These are phyloP conservation scores for Centropristis striata DNA, from an alignment of 2,113 vertebrate species.

Conservation along the genomic window DNA sequence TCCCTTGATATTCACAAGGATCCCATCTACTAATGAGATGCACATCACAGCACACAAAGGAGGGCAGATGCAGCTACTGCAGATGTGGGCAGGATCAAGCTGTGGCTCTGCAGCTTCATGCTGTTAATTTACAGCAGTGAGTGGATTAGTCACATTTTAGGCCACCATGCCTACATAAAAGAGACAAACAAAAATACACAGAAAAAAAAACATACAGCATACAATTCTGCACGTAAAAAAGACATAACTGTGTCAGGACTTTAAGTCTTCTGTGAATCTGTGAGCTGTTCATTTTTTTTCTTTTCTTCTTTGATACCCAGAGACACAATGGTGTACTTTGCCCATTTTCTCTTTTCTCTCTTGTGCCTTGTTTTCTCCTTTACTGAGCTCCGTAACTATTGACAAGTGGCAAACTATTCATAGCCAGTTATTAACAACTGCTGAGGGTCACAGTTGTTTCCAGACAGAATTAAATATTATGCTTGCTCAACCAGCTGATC, in stretches of 20 bases:
- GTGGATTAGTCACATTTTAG: slow-evolving; percentile 39
- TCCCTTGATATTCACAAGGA: slow-evolving; percentile 9
- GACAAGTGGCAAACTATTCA: slow-evolving; percentile 46
- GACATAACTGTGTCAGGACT: not conserved
- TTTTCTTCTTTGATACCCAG: not conserved
- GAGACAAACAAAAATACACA: not conserved
- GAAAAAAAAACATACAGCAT: not conserved
- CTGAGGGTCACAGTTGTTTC: slow-evolving; percentile 36
- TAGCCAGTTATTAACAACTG: slow-evolving; percentile 35
- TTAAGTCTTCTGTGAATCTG: not conserved
- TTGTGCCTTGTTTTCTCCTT: slow-evolving; percentile 7
- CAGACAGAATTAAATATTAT: slow-evolving; percentile 32
- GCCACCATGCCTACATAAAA: slow-evolving; percentile 13
- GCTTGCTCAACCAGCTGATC: slow-evolving; percentile 21
- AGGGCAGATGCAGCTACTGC: slow-evolving; percentile 14
- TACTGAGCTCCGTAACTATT: slow-evolving; percentile 30
- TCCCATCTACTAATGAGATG: slow-evolving; percentile 3
- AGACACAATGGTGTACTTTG: not conserved
- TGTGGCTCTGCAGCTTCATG: slow-evolving; percentile 15
- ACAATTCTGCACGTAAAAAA: not conserved
- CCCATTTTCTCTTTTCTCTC: slow-evolving; percentile 1
- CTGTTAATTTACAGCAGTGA: slow-evolving; percentile 27
- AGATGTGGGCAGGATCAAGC: slow-evolving; percentile 22
- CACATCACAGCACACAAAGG: slow-evolving; percentile 24
- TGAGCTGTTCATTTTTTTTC: not conserved